Evolutionary conservation across 2,888 invertebrate species (phyloP).

Genomic region (Steinernema scapterisci): DNA sequence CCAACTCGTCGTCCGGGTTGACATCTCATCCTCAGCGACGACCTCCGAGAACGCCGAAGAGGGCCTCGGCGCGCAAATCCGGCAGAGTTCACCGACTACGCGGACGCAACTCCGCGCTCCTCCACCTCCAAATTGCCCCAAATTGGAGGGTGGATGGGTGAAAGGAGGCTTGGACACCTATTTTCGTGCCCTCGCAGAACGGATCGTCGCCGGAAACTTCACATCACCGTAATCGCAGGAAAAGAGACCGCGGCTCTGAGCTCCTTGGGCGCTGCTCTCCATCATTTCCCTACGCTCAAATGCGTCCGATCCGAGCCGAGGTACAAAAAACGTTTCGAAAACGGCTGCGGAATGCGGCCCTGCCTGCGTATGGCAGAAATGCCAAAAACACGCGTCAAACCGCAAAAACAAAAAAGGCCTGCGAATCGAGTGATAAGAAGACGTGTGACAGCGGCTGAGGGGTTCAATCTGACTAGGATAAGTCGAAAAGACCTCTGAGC

Average conservation of each 20-base stretch:
- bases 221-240: conserved; percentile 29
- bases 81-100: background rate
- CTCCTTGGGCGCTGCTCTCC: background rate
- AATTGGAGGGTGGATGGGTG: background rate
- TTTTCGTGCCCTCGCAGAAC: conserved; percentile 26
- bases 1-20: background rate
- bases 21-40: background rate
- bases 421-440: conserved; percentile 25
- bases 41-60: background rate
- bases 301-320: conserved; percentile 3
- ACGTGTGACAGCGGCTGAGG: background rate
- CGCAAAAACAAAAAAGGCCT: conserved; percentile 1
- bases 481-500: too few relatives aligned
- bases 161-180: conserved; percentile 18
- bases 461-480: too few relatives aligned
- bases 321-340: background rate
- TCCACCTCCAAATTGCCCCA: conserved; percentile 17
- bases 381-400: conserved; percentile 26
- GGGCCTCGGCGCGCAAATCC: background rate
- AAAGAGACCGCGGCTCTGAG: background rate
- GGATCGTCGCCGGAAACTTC: conserved; percentile 28
- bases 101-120: too few relatives aligned
- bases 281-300: background rate
- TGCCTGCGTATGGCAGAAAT: conserved; percentile 30
- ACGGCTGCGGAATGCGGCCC: background rate